Evolutionary conservation across 2,113 vertebrate genomes (phyloP).

Genomic region (Fukomys damarensis): DNA sequence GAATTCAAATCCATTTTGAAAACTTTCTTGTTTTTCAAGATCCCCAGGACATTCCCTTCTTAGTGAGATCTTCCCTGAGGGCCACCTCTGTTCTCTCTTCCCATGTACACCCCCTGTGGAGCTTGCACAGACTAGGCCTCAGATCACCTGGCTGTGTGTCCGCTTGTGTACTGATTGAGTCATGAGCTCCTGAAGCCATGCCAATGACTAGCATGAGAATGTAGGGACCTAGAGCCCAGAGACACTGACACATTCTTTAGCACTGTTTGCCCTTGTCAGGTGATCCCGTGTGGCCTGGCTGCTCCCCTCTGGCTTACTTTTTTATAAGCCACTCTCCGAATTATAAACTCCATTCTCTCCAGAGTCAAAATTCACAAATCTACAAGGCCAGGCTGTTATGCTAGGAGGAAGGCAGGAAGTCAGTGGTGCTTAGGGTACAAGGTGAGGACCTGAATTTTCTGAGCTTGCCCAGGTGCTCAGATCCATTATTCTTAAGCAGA

Average conservation of each 20-base stretch:
- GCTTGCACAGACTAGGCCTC: rapidly evolving
- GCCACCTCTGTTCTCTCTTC: too few relatives aligned
- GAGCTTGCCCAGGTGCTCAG: neutral
- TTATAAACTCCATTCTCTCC: neutral
- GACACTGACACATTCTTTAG: neutral
- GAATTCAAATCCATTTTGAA: neutral
- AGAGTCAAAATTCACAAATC: neutral
- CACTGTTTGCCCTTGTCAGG: neutral
- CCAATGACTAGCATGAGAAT: neutral
- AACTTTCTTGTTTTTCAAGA: neutral
- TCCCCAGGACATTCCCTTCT: neutral
- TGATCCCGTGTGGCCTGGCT: neutral
- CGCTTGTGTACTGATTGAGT: neutral
- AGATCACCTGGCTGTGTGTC: neutral
- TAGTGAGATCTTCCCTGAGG: neutral
- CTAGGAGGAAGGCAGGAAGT: neutral
- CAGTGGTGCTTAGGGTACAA: neutral
- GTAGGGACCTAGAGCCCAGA: neutral
- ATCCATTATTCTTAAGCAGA: neutral
- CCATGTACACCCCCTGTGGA: rapidly evolving
- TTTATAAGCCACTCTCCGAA: neutral
- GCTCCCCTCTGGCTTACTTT: neutral
- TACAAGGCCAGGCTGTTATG: neutral
- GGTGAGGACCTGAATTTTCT: neutral
- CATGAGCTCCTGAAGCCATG: neutral